phyloP scores from a whole-genome alignment of 2,797 vertebrate species.

The Thamnophis elegans region DNA sequence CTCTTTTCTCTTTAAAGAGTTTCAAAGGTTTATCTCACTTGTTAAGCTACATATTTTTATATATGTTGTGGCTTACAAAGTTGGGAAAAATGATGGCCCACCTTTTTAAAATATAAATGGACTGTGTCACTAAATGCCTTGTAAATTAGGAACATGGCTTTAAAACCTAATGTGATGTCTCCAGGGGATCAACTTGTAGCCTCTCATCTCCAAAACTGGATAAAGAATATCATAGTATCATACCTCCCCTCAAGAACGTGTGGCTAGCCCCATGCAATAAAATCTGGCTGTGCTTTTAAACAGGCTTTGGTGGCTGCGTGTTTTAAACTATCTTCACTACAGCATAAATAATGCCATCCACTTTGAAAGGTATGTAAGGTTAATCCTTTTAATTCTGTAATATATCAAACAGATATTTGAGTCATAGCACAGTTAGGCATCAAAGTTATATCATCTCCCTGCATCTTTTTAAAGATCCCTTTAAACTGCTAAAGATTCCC shows the following conservation, averaged over 20 bases:
- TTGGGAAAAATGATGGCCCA: not conserved
- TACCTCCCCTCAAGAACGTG: conserved; percentile 22
- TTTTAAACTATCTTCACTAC: conserved; percentile 39
- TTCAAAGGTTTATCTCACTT: conserved; percentile 46
- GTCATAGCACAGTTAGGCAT: conserved; percentile 23
- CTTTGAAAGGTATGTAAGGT: conserved; percentile 50
- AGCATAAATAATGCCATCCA: conserved; percentile 61
- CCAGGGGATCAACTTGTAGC: conserved; percentile 41
- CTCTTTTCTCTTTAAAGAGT: not conserved
- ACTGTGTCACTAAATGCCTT: conserved; percentile 36
- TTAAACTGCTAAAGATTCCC: not conserved
- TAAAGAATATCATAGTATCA: conserved; percentile 26
- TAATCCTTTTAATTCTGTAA: conserved; percentile 42
- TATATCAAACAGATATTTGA: conserved; percentile 56
- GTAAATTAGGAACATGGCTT: conserved; percentile 57
- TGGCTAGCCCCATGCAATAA: conserved; percentile 49
- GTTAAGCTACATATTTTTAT: conserved; percentile 45
- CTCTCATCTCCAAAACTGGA: conserved; percentile 35
- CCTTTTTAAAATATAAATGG: conserved; percentile 35
- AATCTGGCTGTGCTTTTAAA: conserved; percentile 43
- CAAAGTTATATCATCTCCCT: conserved; percentile 26
- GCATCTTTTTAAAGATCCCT: conserved; percentile 13
- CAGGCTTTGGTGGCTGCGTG: conserved; percentile 34
- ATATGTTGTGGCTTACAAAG: conserved; percentile 35
- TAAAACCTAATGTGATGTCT: conserved; percentile 51